These are phyloP conservation scores for Dicrostonyx torquatus DNA, from an alignment of 2,797 vertebrate species.

Conservation along the genomic window DNA sequence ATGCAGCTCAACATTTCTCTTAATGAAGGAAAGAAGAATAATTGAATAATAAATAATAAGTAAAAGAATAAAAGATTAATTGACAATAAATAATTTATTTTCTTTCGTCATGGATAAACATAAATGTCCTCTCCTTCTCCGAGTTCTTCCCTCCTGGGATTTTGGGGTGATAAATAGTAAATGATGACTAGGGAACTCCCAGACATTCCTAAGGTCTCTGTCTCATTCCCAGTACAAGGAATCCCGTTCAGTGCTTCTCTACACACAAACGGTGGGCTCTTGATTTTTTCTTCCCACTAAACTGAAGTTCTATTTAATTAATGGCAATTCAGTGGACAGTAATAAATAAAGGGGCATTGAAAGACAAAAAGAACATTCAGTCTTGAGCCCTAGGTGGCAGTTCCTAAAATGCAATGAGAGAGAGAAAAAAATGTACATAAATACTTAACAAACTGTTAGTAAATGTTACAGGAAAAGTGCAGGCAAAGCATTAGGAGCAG, in stretches of 20 bases:
- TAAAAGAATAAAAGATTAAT: background rate
- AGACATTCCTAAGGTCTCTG: background rate
- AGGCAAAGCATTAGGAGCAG: background rate
- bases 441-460: background rate
- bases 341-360: conserved; percentile 49
- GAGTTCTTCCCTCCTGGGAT: background rate
- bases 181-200: background rate
- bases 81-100: background rate
- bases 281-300: conserved; percentile 30
- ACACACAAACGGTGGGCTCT: background rate
- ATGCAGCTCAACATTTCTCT: background rate
- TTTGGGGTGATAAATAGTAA: background rate
- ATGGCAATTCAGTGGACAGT: background rate
- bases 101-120: background rate
- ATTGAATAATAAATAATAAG: too few species aligned
- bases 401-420: conserved; percentile 7
- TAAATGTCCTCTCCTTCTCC: background rate
- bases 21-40: background rate
- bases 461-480: background rate
- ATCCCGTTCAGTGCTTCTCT: background rate
- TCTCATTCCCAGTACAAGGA: background rate
- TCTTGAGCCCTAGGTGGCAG: background rate
- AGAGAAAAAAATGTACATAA: background rate
- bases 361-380: conserved; percentile 16
- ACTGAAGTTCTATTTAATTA: conserved; percentile 38